phyloP scores from a whole-genome alignment of 2,113 vertebrate genomes.

The Pseudolaguvia tuberculata region DNA sequence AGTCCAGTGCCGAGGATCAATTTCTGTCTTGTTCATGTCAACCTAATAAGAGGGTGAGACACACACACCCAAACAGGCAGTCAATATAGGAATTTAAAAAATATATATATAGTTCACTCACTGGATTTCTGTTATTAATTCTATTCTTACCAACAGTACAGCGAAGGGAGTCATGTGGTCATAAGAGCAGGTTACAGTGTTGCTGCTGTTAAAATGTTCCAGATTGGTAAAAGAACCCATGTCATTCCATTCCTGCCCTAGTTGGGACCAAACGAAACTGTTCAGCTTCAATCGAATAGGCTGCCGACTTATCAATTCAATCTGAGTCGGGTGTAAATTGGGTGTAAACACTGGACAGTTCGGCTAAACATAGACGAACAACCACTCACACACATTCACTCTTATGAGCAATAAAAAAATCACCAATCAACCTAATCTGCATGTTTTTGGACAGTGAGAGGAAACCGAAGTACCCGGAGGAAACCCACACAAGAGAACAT shows the following conservation, averaged over 20 bases:
- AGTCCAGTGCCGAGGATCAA: constrained; percentile 46
- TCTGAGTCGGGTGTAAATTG: too few species aligned
- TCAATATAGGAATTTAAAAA: neutral
- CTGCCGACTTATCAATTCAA: too few species aligned
- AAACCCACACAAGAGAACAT: too few species aligned
- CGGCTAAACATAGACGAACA: too few species aligned
- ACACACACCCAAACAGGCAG: neutral
- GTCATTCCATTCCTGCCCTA: constrained; percentile 32
- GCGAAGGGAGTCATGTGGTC: constrained; percentile 62
- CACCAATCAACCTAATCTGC: too few species aligned
- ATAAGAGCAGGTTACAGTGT: constrained; percentile 48
- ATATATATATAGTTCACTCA: constrained; percentile 34
- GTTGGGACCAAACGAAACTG: neutral
- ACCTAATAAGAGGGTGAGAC: constrained; percentile 40
- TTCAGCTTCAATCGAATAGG: neutral
- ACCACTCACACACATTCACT: too few species aligned
- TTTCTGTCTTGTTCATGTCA: neutral
- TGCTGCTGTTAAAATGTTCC: fast-evolving
- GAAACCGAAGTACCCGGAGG: too few species aligned
- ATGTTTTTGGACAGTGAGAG: too few species aligned
- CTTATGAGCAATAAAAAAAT: too few species aligned
- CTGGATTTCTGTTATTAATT: neutral
- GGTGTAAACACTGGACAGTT: too few species aligned
- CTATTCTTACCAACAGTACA: constrained; percentile 57
- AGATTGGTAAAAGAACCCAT: neutral